Conservation (phyloP, 2,113 vertebrate genomes). For the Camelus dromedarius region DNA sequence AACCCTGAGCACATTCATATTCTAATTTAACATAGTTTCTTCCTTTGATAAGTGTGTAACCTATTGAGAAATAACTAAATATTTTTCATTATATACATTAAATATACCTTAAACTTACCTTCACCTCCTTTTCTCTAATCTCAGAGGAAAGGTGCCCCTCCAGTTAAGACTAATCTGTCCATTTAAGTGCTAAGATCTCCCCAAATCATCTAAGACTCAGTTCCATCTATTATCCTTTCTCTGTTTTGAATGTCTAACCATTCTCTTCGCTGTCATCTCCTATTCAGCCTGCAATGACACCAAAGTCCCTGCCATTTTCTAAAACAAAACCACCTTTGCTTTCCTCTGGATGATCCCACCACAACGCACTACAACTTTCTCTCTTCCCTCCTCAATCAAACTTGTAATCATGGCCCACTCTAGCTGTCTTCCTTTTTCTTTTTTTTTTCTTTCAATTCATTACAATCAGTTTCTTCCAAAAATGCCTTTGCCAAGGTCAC, state of each 20-base stretch:
- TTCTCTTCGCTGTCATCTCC: neutral
- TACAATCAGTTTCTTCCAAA: neutral
- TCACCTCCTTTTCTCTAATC: neutral
- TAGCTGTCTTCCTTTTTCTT: neutral
- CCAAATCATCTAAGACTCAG: neutral
- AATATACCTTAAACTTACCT: neutral
- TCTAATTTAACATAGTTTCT: neutral
- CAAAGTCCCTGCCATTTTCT: neutral
- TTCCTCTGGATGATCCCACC: neutral
- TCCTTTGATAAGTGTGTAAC: conserved; percentile 25
- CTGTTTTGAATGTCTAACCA: neutral
- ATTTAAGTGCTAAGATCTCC: neutral
- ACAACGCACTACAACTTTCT: neutral
- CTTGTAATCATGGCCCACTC: neutral
- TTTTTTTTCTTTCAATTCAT: neutral
- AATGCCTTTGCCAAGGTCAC: neutral
- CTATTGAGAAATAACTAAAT: neutral
- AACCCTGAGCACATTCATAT: neutral
- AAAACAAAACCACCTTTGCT: neutral
- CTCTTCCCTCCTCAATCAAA: neutral
- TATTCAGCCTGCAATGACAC: neutral
- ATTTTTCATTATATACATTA: neutral
- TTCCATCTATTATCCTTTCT: neutral
- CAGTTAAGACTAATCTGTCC: neutral
- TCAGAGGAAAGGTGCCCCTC: neutral